phyloP scores from a whole-genome alignment of 1,140 invertebrate species.

The Papilio xuthus region DNA sequence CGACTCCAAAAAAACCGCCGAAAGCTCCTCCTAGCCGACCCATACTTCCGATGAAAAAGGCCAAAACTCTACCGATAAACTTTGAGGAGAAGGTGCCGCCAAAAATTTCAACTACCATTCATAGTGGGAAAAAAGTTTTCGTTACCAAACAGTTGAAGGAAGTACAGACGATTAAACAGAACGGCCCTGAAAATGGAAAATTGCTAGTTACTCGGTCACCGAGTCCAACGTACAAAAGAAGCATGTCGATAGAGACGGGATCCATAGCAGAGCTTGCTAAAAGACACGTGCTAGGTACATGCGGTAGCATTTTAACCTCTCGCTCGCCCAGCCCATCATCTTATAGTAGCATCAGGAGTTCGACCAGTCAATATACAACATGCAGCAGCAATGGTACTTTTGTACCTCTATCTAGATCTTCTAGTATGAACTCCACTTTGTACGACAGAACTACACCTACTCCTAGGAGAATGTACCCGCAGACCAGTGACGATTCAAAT shows the following conservation, averaged over 20 bases:
- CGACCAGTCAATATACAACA: conserved; percentile 74
- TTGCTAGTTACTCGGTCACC: conserved; percentile 68
- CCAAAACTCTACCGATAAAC: conserved; percentile 76
- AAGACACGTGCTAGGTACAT: conserved; percentile 60
- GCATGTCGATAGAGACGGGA: conserved; percentile 74
- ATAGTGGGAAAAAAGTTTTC: conserved; percentile 71
- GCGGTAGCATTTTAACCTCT: conserved; percentile 61
- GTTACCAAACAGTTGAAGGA: conserved; percentile 78
- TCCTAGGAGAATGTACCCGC: conserved; percentile 85
- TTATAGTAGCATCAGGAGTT: conserved; percentile 71
- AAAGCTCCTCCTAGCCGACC: conserved; percentile 62
- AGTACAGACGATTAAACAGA: conserved; percentile 69
- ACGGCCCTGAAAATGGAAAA: conserved; percentile 58
- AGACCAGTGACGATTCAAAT: conserved; percentile 79
- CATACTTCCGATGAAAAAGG: conserved; percentile 76
- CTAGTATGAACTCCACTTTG: conserved; percentile 73
- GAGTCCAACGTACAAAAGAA: conserved; percentile 72
- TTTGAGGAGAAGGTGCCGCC: conserved; percentile 71
- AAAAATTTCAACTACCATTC: conserved; percentile 56
- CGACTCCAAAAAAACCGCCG: conserved; percentile 71
- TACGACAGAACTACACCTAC: conserved; percentile 72
- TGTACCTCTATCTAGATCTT: conserved; percentile 70
- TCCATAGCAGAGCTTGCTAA: conserved; percentile 76
- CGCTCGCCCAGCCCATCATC: conserved; percentile 76
- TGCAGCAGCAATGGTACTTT: conserved; percentile 76